phyloP scores from a whole-genome alignment of 2,113 vertebrate species.

The Oreochromis tanganicae region DNA sequence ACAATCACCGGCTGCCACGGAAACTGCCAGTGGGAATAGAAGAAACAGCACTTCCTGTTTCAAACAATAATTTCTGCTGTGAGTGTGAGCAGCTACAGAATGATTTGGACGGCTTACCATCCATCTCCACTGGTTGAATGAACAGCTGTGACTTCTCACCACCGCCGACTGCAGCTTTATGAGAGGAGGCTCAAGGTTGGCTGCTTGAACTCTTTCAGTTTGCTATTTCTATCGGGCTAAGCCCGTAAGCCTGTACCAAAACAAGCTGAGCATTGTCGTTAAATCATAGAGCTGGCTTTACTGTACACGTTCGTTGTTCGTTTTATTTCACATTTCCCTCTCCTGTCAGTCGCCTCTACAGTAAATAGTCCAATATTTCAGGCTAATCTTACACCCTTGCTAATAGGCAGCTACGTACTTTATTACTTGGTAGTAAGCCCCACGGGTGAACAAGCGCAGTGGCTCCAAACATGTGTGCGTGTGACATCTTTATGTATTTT shows the following conservation, averaged over 20 bases:
- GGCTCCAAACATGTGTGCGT: accelerated
- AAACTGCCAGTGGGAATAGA: constrained; percentile 22
- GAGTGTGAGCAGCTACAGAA: background rate
- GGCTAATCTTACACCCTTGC: background rate
- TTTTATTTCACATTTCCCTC: background rate
- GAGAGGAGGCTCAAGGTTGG: constrained; percentile 42
- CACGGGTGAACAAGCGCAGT: background rate
- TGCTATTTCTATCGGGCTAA: constrained; percentile 25
- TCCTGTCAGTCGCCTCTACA: background rate
- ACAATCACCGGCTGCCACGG: background rate
- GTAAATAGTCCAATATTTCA: background rate
- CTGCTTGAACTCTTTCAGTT: background rate
- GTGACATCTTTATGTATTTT: background rate
- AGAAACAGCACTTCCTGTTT: constrained; percentile 64
- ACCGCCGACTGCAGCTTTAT: background rate
- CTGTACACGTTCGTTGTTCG: background rate
- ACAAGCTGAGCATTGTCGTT: background rate
- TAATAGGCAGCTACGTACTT: background rate
- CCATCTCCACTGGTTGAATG: background rate
- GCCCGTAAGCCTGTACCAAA: constrained; percentile 32
- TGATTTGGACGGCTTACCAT: background rate
- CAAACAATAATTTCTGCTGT: background rate
- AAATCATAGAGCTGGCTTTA: background rate
- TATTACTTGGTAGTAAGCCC: background rate
- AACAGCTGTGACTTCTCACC: background rate